Percentiles rank a stretch among this genome's conserved stretches.
Conservation (phyloP, 64 coral and sea anemone species). For the Stylophora pistillata region DNA sequence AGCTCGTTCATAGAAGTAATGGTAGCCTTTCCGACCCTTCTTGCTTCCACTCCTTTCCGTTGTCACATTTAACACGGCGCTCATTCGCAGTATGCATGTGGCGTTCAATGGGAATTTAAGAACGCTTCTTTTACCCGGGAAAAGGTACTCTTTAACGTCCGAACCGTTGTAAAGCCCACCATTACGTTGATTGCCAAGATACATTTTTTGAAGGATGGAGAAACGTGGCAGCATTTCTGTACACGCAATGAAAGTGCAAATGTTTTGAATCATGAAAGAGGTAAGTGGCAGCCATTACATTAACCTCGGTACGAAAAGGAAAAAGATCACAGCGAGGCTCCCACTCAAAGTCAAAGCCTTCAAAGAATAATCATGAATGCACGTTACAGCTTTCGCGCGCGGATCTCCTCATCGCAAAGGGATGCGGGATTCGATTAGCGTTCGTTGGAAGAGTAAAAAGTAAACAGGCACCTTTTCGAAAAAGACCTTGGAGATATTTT, state of each 20-base stretch:
- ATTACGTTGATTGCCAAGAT: conserved; percentile 60
- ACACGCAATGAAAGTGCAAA: background rate
- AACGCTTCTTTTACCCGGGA: conserved; percentile 1
- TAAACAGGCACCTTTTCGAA: too few relatives aligned
- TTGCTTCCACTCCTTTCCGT: background rate
- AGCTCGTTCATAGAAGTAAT: conserved; percentile 5
- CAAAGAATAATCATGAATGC: too few relatives aligned
- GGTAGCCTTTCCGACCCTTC: background rate
- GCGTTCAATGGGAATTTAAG: conserved; percentile 27
- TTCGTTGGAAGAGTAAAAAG: too few relatives aligned
- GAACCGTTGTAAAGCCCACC: conserved; percentile 55
- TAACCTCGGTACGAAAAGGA: too few relatives aligned
- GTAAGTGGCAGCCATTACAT: background rate
- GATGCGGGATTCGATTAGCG: too few relatives aligned
- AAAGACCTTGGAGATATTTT: too few relatives aligned
- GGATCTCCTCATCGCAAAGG: too few relatives aligned
- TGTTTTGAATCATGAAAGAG: background rate
- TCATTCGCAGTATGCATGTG: conserved; percentile 77
- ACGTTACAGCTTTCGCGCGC: too few relatives aligned
- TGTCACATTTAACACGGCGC: conserved; percentile 69
- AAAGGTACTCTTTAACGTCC: background rate
- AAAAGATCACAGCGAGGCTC: too few relatives aligned
- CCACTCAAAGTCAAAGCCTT: too few relatives aligned
- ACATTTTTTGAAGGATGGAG: conserved; percentile 34
- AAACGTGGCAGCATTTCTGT: conserved; percentile 64